Evolutionary conservation across 2,888 invertebrate species (phyloP), one percentile per base, ranked within the genome.

Genomic region (Coelinius sp.): DNA sequence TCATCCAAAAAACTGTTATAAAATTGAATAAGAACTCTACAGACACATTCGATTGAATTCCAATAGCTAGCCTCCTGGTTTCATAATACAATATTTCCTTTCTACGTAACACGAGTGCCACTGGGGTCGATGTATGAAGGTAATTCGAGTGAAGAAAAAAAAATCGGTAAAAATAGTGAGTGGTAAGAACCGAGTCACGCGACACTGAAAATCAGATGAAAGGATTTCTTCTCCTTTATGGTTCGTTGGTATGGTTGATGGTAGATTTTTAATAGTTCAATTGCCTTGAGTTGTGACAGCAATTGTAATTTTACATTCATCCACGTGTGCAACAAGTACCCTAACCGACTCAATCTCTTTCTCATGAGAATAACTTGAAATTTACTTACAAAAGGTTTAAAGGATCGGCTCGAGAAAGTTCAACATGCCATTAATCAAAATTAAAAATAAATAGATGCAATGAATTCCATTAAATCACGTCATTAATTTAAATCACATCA

Each of bases 41-140:
- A 25, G 64, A 56, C 46, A 52, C 53, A 64, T 27, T 53, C 63
- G 68, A 72, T 72, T 72, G 22, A 64, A 68, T 68, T 68, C 68
- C 68, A 68, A 72, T 72, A 44, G 63, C n/a, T 31, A 63, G 20
- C 68, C 22, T 24, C 41, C 68, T 46, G 44, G 38, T 68, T 68
- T 68, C 44, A 72, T 71, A 72, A 72, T 64, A 44, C 63, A 46
- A 68, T 77, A 76, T 82, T 82, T 78, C 78, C 77, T 76, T 78
- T 77, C 76, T 71, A 68, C 63, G 82, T 80, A 82, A 82, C 74
- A 76, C 75, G 81, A 82, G 80, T 77, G 75, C 73, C 65, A 74
- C 73, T 49, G 46, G 74, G 78, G 70, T 77, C 80, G 81, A 81
- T 80, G 78, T 80, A 79, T 71, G 80, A 82, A 63, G 38, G 41